These are phyloP conservation scores for Dicentrarchus labrax DNA, from an alignment of 2,113 vertebrate species.

Conservation along the genomic window DNA sequence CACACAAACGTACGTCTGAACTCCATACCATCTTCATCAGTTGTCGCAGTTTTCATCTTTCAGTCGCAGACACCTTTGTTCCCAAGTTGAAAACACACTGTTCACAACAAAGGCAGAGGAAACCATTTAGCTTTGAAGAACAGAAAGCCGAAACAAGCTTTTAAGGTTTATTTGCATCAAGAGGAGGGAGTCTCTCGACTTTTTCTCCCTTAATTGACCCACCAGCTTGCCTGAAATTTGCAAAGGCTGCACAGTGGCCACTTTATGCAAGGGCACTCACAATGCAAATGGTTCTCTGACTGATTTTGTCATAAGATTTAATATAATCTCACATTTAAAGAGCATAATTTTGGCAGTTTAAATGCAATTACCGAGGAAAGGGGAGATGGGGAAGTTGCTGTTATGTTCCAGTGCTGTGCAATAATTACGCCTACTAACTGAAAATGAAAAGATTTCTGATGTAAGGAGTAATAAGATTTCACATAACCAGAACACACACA, in stretches of 20 bases:
- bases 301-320: slow-evolving; percentile 31
- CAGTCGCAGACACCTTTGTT: slow-evolving; percentile 78
- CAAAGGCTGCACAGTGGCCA: slow-evolving; percentile 40
- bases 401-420: slow-evolving; percentile 6
- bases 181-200: slow-evolving; percentile 64
- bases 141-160: slow-evolving; percentile 68
- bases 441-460: slow-evolving; percentile 19
- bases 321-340: slow-evolving; percentile 34
- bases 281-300: slow-evolving; percentile 42
- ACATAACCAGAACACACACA: slow-evolving; percentile 5
- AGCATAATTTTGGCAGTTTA: neutral
- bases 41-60: slow-evolving; percentile 72
- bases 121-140: slow-evolving; percentile 80
- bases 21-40: slow-evolving; percentile 74
- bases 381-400: neutral
- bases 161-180: slow-evolving; percentile 76
- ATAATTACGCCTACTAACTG: slow-evolving; percentile 19
- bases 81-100: slow-evolving; percentile 74
- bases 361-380: slow-evolving; percentile 32
- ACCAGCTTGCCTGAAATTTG: slow-evolving; percentile 57
- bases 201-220: slow-evolving; percentile 71
- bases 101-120: slow-evolving; percentile 74
- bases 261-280: slow-evolving; percentile 41
- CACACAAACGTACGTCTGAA: slow-evolving; percentile 72
- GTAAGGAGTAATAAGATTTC: slow-evolving; percentile 14